Conservation (phyloP, 2,797 vertebrate genomes). For the Remorina albescens region DNA sequence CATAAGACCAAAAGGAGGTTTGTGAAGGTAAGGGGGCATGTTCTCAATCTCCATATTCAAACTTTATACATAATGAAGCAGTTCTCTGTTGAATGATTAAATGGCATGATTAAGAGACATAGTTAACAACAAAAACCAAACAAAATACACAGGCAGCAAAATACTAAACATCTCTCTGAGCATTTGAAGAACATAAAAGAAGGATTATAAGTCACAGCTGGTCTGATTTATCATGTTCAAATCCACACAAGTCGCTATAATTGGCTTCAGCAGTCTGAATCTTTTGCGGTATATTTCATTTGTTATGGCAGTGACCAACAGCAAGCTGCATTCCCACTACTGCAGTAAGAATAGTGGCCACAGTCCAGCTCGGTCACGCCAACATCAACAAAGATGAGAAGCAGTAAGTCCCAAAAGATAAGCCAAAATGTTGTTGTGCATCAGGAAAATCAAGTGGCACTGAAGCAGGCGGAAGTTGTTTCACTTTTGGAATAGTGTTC, state of each 20-base stretch:
- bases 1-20: not conserved
- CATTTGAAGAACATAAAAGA: slow-evolving; percentile 11
- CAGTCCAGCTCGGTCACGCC: slow-evolving; percentile 34
- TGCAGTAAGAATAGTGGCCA: slow-evolving; percentile 44
- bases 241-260: slow-evolving; percentile 19
- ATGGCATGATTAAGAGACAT: too few relatives aligned
- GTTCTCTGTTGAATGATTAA: too few relatives aligned
- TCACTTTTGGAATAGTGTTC: not conserved
- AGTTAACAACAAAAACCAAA: too few relatives aligned
- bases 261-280: slow-evolving; percentile 32
- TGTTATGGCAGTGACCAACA: slow-evolving; percentile 12
- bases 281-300: slow-evolving; percentile 15
- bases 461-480: not conserved
- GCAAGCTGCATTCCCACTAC: slow-evolving; percentile 47
- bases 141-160: not conserved
- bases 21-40: not conserved
- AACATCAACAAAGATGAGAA: slow-evolving; percentile 58
- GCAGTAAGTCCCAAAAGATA: slow-evolving; percentile 26
- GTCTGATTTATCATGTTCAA: not conserved
- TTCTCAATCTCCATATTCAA: slow-evolving; percentile 10
- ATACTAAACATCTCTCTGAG: not conserved
- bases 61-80: slow-evolving; percentile 15
- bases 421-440: slow-evolving; percentile 38
- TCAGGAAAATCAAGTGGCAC: slow-evolving; percentile 23
- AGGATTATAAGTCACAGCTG: not conserved